Conservation (phyloP, 2,113 vertebrate genomes). For the Thermophis baileyi region DNA sequence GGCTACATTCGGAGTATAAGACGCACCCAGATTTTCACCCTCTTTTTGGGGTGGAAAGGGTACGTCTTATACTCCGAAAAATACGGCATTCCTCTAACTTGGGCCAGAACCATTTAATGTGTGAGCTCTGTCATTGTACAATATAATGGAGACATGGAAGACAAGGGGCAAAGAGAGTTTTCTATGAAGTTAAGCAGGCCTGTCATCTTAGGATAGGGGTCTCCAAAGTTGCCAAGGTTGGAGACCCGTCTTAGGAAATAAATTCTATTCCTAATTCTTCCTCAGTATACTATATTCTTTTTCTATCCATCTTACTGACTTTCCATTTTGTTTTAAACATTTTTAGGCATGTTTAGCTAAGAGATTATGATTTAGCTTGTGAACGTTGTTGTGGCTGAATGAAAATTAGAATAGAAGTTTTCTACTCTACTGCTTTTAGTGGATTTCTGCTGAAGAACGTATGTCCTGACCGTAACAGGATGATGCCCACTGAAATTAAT, state of each 20-base stretch:
- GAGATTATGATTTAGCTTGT: background rate
- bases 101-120: background rate
- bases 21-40: too few relatives aligned
- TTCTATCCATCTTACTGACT: background rate
- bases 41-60: too few relatives aligned
- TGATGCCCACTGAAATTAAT: background rate
- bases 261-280: background rate
- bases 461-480: background rate
- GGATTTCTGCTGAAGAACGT: background rate
- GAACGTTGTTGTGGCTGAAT: background rate
- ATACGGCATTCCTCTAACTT: background rate
- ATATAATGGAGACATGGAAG: background rate
- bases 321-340: background rate
- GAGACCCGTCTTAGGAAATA: too few relatives aligned
- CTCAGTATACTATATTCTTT: background rate
- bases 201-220: too few relatives aligned
- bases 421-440: background rate
- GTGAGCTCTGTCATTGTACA: background rate
- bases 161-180: background rate
- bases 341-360: background rate
- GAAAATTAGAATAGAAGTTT: background rate
- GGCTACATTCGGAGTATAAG: too few relatives aligned
- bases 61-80: too few relatives aligned
- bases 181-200: background rate
- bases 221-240: too few relatives aligned